Evolutionary conservation across 2,113 vertebrate species (phyloP).

Genomic region (Illadopsis cleaveri): DNA sequence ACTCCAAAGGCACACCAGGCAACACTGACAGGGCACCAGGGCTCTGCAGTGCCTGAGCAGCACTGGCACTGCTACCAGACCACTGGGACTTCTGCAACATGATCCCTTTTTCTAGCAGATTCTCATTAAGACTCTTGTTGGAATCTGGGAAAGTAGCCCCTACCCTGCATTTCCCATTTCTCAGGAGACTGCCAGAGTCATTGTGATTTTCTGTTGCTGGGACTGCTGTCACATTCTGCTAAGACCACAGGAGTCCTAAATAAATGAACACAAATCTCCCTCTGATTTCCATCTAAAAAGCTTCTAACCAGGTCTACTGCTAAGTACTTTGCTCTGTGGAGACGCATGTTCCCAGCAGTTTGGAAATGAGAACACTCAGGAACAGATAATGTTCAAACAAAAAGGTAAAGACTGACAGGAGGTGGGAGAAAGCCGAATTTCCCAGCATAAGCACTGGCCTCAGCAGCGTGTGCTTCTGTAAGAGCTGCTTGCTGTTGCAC

Average conservation of each 20-base stretch:
- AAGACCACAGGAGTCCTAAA: background rate
- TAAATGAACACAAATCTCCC: background rate
- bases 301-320: background rate
- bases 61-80: background rate
- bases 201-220: background rate
- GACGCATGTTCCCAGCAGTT: background rate
- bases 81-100: background rate
- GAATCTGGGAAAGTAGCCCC: background rate
- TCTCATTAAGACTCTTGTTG: background rate
- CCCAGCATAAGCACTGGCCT: background rate
- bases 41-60: background rate
- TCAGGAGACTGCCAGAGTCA: background rate
- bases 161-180: background rate
- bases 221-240: background rate
- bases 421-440: background rate
- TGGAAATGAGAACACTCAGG: background rate
- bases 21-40: background rate
- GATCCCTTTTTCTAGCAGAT: background rate
- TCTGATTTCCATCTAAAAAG: background rate
- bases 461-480: background rate
- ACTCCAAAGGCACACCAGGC: rapidly evolving
- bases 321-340: background rate
- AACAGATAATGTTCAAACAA: background rate
- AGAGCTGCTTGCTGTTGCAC: background rate
- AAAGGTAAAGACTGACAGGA: background rate